Evolutionary conservation across 2,888 invertebrate species (phyloP).

Genomic region (Laspeyria flexula): DNA sequence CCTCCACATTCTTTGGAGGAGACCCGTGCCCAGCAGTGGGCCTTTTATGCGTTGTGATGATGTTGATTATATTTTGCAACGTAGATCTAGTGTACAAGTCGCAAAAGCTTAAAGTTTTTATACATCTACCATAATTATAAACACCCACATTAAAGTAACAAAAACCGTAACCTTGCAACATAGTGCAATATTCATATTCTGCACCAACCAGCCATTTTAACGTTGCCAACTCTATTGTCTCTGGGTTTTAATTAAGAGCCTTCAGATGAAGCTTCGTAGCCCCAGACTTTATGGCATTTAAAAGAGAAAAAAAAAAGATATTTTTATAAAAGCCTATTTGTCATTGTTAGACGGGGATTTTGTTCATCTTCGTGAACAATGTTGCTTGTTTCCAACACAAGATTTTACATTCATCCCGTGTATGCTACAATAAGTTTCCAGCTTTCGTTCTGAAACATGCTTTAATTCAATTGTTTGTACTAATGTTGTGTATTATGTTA

Average conservation of each 20-base stretch:
- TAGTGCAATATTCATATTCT: constrained; percentile 38
- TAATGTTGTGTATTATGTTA: not conserved
- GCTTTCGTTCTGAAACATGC: not conserved
- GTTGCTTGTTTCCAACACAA: not conserved
- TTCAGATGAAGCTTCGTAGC: constrained; percentile 59
- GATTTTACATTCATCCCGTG: not conserved
- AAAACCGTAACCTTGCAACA: constrained; percentile 27
- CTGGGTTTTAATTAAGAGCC: constrained; percentile 63
- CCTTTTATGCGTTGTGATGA: too few species aligned
- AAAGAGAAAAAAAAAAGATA: constrained; percentile 32
- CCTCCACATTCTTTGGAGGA: too few species aligned
- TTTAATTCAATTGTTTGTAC: not conserved
- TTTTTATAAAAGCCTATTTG: constrained; percentile 44
- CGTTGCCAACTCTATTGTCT: constrained; percentile 56
- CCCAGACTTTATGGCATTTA: constrained; percentile 49
- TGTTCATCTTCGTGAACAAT: constrained; percentile 17
- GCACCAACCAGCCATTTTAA: constrained; percentile 53
- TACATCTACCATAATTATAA: not conserved
- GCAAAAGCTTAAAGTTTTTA: too few species aligned
- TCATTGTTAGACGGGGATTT: constrained; percentile 37
- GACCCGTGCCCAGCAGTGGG: too few species aligned
- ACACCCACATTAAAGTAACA: constrained; percentile 1
- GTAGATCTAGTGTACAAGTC: too few species aligned
- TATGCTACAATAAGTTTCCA: not conserved
- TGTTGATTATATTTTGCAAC: too few species aligned